Evolutionary conservation across 2,797 vertebrate species (phyloP).

Genomic region (Steatocranus sp.): DNA sequence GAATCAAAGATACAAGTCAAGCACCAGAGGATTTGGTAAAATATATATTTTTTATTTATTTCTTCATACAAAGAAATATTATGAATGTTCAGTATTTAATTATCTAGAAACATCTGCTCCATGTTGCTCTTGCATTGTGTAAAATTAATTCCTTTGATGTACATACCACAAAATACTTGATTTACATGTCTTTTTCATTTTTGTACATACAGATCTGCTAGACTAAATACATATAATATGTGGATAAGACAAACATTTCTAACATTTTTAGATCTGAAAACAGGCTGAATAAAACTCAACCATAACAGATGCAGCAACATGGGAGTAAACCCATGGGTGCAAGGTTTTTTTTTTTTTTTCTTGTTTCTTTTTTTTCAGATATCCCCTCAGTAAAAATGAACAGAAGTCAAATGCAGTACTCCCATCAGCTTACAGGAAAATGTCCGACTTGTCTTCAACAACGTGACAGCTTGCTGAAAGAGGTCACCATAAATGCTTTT

Average conservation of each 20-base stretch:
- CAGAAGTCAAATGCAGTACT: conserved; percentile 37
- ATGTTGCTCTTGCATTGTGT: conserved; percentile 82
- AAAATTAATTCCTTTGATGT: conserved; percentile 94
- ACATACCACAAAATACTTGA: conserved; percentile 95
- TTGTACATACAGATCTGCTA: conserved; percentile 83
- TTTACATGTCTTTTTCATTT: conserved; percentile 77
- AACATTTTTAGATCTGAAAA: conserved; percentile 73
- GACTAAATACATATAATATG: conserved; percentile 83
- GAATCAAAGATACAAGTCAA: not conserved
- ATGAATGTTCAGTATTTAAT: conserved; percentile 95
- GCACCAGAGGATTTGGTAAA: conserved; percentile 79
- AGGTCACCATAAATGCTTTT: conserved; percentile 57
- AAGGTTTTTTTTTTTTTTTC: not conserved
- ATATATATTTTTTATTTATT: conserved; percentile 96
- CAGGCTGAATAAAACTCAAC: conserved; percentile 92
- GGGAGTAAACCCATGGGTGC: conserved; percentile 67
- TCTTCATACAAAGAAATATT: conserved; percentile 97
- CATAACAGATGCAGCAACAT: conserved; percentile 79
- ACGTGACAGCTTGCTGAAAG: conserved; percentile 21
- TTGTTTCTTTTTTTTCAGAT: not conserved
- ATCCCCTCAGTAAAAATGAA: conserved; percentile 33
- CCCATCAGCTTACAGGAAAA: conserved; percentile 18
- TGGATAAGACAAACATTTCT: conserved; percentile 75
- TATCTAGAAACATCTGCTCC: conserved; percentile 89
- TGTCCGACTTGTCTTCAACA: conserved; percentile 16